Evolutionary conservation across 2,888 invertebrate genomes (phyloP).

Genomic region (Mythimna ferrago): DNA sequence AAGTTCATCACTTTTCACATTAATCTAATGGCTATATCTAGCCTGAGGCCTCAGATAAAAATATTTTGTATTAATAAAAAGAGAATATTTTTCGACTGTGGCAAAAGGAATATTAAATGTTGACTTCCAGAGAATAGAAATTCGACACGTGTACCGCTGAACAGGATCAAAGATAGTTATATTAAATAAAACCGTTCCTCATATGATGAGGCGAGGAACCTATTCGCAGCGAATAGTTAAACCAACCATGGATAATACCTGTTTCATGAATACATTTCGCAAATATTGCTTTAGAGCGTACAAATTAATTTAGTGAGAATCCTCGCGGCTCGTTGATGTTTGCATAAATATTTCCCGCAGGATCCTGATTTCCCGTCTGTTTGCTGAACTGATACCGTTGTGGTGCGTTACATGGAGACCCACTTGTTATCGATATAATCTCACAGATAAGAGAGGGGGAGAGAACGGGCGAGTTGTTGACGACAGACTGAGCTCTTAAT

Average conservation of each 20-base stretch:
- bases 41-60: neutral
- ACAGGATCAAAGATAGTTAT: conserved; percentile 15
- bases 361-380: conserved; percentile 37
- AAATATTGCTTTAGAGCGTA: conserved; percentile 52
- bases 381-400: conserved; percentile 49
- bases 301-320: conserved; percentile 58
- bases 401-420: conserved; percentile 26
- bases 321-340: conserved; percentile 34
- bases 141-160: neutral
- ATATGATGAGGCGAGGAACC: conserved; percentile 9
- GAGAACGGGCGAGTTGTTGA: neutral
- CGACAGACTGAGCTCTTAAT: conserved; percentile 35
- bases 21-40: neutral
- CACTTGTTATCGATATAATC: conserved; percentile 41
- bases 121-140: neutral
- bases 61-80: neutral
- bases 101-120: conserved; percentile 16
- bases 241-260: conserved; percentile 32
- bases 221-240: conserved; percentile 29
- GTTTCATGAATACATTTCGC: conserved; percentile 48
- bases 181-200: conserved; percentile 32
- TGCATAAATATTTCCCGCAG: conserved; percentile 45
- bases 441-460: conserved; percentile 10
- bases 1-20: neutral
- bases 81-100: neutral